A percentile compares a stretch with the other conserved stretches of the same genome.
These are phyloP conservation scores for Morphnarchus princeps DNA, from an alignment of 2,113 vertebrate genomes.

Conservation along the genomic window DNA sequence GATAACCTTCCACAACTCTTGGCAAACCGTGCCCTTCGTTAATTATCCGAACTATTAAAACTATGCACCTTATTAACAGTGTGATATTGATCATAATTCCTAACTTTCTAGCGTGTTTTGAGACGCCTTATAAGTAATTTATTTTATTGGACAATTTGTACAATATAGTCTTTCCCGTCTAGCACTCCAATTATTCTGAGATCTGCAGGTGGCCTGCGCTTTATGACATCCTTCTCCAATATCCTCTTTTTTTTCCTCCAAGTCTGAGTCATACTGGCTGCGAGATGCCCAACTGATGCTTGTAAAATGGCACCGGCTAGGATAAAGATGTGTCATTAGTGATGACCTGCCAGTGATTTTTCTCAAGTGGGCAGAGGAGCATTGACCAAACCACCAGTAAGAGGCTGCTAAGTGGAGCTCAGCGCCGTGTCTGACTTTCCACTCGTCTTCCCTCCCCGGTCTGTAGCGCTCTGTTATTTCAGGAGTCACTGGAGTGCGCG, in stretches of 20 bases:
- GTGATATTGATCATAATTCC: neutral
- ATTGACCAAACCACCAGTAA: slow-evolving; percentile 9
- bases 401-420: slow-evolving; percentile 31
- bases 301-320: neutral
- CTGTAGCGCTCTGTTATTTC: slow-evolving; percentile 57
- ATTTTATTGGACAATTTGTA: neutral
- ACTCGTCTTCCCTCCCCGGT: neutral
- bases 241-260: neutral
- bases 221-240: neutral
- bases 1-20: neutral
- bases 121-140: neutral
- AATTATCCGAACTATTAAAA: neutral
- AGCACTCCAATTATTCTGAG: neutral
- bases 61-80: neutral
- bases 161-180: neutral
- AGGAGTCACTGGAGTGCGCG: slow-evolving; percentile 38
- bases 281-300: neutral
- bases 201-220: neutral
- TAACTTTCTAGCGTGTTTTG: neutral
- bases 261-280: neutral
- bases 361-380: neutral
- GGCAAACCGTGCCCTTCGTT: neutral
- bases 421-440: neutral
- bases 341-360: neutral
- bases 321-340: neutral